Conservation (phyloP, 2,797 vertebrate species). For the Brachyrhaphis roseni region DNA sequence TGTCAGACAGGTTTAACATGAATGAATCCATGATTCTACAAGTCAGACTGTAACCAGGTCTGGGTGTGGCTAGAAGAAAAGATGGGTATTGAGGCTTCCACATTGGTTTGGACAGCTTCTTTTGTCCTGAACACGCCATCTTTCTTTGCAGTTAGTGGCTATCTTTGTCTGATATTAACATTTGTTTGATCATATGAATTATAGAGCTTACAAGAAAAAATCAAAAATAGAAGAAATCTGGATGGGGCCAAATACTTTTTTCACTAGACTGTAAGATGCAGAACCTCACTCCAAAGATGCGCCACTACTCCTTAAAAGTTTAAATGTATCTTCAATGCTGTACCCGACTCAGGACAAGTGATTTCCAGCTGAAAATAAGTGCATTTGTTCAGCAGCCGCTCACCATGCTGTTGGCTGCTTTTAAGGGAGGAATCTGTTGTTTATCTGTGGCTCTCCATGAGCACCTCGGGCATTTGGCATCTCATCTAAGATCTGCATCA, state of each 20-base stretch:
- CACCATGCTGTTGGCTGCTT: constrained; percentile 30
- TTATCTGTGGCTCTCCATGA: constrained; percentile 31
- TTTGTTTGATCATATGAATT: not conserved
- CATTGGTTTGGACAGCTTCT: not conserved
- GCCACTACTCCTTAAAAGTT: not conserved
- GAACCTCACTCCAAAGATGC: not conserved
- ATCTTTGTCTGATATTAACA: not conserved
- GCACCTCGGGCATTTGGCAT: constrained; percentile 29
- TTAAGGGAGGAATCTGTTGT: constrained; percentile 31
- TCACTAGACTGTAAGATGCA: not conserved
- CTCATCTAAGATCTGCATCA: constrained; percentile 24
- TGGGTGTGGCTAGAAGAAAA: not conserved
- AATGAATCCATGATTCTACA: not conserved
- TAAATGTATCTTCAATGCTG: constrained; percentile 27
- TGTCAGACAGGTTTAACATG: not conserved
- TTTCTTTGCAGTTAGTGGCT: not conserved
- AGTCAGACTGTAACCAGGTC: not conserved
- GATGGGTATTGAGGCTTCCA: not conserved
- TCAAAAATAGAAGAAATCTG: not conserved
- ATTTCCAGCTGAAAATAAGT: constrained; percentile 33
- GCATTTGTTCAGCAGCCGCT: constrained; percentile 20
- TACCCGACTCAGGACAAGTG: constrained; percentile 37
- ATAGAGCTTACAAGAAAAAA: not conserved
- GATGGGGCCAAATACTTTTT: not conserved
- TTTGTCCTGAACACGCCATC: not conserved